Evolutionary conservation across 2,113 vertebrate species (phyloP), one percentile per base, ranked within the genome.

Genomic region (Percopsis transmontana): DNA sequence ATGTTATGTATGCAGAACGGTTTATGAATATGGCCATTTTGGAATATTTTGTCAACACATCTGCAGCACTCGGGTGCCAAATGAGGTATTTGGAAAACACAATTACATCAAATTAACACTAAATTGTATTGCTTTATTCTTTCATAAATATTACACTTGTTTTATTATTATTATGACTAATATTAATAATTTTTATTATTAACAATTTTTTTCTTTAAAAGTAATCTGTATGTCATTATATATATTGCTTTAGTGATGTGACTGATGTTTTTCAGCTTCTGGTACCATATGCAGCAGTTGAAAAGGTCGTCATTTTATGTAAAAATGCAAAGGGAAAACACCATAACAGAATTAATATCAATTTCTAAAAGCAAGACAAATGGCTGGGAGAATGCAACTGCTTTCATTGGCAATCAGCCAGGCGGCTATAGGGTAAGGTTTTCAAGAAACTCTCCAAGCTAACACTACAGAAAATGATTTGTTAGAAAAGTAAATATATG

Each of bases 211-310:
- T 33, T 6, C 27, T 12, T 45, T 48, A 5, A 7, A 11, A 11
- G 15, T 62, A 24, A 27, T 27, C 40, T 40, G 19, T 53, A 60
- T 44, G n/a, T n/a, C n/a, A n/a, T 44, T 57, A 5, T 54, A 14
- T 33, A 7, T 33, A 33, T 33, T 33, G 27, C 27, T 33, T 33
- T 33, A 66, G 51, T 18, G 66, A 44, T n/a, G 44, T 6, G 70
- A 4, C 66, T 20, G 13, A 58, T 79, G 11, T 68, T 1, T 85
- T 88, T 63, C 75, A 93, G 92, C n/a, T 93, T 92, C 74, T 93
- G 91, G 90, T 93, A 90, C 74, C 71, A 91, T 58, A 75, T 91
- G 47, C 33, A 5, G 0, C 0, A 20, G 10, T 39, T 1, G 1
- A 0, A 18, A 13, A 12, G 40, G 3, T 56, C 80, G 27, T 0